A percentile compares a stretch with the other conserved stretches of the same genome.
Evolutionary conservation across 2,888 invertebrate species (phyloP).

Genomic region (Megaustenia siamemsis): DNA sequence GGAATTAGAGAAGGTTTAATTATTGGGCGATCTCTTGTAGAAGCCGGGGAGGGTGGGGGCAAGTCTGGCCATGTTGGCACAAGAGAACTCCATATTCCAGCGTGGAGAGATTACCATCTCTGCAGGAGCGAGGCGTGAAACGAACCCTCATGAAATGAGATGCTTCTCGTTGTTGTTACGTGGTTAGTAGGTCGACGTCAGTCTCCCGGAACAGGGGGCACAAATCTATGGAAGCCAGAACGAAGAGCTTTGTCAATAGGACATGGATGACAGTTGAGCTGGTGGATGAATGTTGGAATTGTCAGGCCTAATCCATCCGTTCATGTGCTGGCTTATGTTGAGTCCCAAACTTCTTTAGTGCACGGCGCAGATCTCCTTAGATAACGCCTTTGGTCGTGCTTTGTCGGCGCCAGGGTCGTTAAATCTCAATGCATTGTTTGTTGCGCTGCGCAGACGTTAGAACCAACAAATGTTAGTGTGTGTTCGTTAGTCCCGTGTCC

Average conservation of each 20-base stretch:
- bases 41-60: not conserved
- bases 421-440: too few species aligned
- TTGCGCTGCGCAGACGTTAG: too few species aligned
- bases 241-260: slow-evolving; percentile 24
- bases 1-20: slow-evolving; percentile 52
- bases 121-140: slow-evolving; percentile 45
- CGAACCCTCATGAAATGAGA: slow-evolving; percentile 43
- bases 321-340: not conserved
- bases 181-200: not conserved
- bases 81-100: slow-evolving; percentile 34
- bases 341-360: too few species aligned
- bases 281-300: slow-evolving; percentile 38
- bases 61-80: slow-evolving; percentile 37
- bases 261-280: not conserved
- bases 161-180: slow-evolving; percentile 4
- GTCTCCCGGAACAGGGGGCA: not conserved
- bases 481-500: too few species aligned
- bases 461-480: too few species aligned
- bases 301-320: slow-evolving; percentile 29
- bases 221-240: slow-evolving; percentile 14
- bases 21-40: slow-evolving; percentile 17
- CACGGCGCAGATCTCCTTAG: too few species aligned
- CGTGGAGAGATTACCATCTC: slow-evolving; percentile 39
- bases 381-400: too few species aligned
- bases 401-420: too few species aligned